phyloP scores from a whole-genome alignment of 2,797 vertebrate species.

The Spheniscus humboldti region DNA sequence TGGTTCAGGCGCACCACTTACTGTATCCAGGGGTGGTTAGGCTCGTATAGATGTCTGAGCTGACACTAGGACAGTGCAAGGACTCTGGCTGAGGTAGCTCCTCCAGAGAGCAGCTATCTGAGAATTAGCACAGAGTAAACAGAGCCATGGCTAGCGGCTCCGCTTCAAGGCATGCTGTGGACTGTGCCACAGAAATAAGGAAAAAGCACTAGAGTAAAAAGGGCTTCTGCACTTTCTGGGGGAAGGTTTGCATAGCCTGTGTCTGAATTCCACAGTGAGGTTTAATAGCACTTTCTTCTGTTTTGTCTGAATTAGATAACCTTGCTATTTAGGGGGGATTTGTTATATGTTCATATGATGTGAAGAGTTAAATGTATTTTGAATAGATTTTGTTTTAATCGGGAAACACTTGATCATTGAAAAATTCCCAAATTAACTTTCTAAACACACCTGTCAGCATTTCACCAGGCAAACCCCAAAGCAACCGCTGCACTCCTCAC shows the following conservation, averaged over 20 bases:
- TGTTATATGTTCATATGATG: not conserved
- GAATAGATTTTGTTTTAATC: not conserved
- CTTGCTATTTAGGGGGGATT: not conserved
- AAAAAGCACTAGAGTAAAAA: not conserved
- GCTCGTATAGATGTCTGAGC: not conserved
- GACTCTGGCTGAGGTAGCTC: not conserved
- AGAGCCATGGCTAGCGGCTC: not conserved
- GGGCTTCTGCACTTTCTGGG: not conserved
- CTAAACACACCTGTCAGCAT: not conserved
- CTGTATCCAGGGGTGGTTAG: not conserved
- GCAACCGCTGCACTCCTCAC: not conserved
- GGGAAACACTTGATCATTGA: not conserved
- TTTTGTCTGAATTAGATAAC: not conserved
- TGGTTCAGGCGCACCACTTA: not conserved
- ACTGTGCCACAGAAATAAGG: not conserved
- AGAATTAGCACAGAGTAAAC: not conserved
- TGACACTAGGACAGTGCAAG: not conserved
- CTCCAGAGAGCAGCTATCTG: not conserved
- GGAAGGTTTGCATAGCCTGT: not conserved
- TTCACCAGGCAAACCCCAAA: not conserved
- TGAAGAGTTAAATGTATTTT: not conserved
- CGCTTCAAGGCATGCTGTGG: not conserved
- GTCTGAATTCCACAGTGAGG: not conserved
- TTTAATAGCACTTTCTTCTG: not conserved
- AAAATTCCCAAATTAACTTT: not conserved